Percentiles rank a stretch among this genome's conserved stretches.
phyloP scores from a whole-genome alignment of 2,888 invertebrate species.

The Torymus tubicola region DNA sequence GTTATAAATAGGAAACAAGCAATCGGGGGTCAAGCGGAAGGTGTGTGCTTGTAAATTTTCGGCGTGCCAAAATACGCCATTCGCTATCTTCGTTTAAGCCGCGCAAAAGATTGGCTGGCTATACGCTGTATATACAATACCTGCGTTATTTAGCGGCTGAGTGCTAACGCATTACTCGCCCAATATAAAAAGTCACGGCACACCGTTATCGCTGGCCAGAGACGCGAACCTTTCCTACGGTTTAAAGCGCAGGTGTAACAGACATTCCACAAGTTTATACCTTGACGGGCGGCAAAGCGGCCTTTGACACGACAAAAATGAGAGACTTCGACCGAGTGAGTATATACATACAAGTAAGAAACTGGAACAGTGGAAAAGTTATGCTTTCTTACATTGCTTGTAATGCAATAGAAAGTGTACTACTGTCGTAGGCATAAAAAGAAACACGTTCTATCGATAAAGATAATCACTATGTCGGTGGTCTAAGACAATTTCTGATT shows the following conservation, averaged over 20 bases:
- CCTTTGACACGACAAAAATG: constrained; percentile 25
- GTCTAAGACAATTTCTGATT: no score
- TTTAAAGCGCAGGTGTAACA: neutral
- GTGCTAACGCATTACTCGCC: constrained; percentile 45
- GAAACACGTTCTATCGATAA: no score
- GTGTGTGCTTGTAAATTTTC: neutral
- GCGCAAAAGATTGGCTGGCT: neutral
- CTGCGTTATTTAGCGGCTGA: constrained; percentile 27
- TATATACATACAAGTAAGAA: neutral
- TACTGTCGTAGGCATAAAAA: no score
- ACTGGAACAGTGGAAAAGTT: neutral
- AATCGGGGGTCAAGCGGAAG: no score
- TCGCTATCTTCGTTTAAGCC: neutral
- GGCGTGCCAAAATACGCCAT: neutral
- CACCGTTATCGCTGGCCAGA: constrained; percentile 51
- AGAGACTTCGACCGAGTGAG: constrained; percentile 12
- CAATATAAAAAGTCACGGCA: constrained; percentile 53
- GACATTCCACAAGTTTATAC: constrained; percentile 18
- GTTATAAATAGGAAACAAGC: neutral
- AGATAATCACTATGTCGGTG: no score
- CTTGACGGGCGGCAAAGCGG: constrained; percentile 11
- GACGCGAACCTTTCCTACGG: constrained; percentile 13
- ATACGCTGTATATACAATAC: neutral
- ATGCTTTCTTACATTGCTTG: neutral
- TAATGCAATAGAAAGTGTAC: neutral